Evolutionary conservation across 2,888 invertebrate species (phyloP), one percentile per base, ranked within the genome.

Genomic region (Drosophila prolongata): DNA sequence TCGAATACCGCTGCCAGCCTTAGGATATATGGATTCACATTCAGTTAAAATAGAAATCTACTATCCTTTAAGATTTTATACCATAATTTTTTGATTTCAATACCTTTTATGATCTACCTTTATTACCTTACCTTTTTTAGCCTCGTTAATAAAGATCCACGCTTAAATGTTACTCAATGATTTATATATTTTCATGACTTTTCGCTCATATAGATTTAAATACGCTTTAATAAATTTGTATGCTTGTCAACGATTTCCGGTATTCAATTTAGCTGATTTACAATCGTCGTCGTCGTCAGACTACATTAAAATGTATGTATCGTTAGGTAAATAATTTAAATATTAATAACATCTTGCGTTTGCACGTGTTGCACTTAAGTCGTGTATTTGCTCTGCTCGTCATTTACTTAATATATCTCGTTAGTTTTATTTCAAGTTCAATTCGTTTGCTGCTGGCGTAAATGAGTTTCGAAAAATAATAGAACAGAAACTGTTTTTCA

Each of bases 101-200:
- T 24, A 24, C 24, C 0, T 24, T 24, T 10, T 42, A 9, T 16
- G 9, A 3, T 8, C 4, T 16, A n/a, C 38, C 13, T 1, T 40
- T 40, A 40, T 40, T 14, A 6, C 0, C 8, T 40, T 40, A 40
- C 10, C 35, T 4, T 16, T 42, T 42, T 42, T 16, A 9, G 16
- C 9, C 9, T 42, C n/a, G 0, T 16, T 9, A 43, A 16, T 24
- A 30, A 68, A 54, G 43, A 10, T 14, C 13, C 4, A 3, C 30
- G 0, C 34, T 65, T 30, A 72, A 78, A 75, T 80, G 66, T 86
- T 83, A 76, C 75, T 76, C 88, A 88, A 83, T 88, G 88, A 80
- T 86, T 88, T 82, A 79, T 86, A 73, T 83, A 86, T 88, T 83
- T 88, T 61, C 87, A 83, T 86, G 88, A 80, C 83, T 80, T 80